These are phyloP conservation scores for Brachionus koreanus DNA, from an alignment of 1,140 invertebrate genomes.

Conservation along the genomic window DNA sequence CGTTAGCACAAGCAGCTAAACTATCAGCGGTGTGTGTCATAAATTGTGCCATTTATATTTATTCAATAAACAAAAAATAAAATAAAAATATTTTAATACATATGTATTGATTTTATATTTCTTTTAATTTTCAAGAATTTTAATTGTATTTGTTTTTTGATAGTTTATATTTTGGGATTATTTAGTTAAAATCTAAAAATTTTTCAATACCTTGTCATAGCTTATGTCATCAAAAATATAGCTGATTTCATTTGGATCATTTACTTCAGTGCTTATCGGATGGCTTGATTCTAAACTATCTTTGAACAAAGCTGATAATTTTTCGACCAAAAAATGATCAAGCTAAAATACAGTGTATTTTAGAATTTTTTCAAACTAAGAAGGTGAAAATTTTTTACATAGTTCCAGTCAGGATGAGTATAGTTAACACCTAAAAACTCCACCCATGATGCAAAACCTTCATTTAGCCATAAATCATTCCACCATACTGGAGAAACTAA, in stretches of 20 bases:
- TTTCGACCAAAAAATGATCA: constrained; percentile 42
- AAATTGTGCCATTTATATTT: too few species aligned
- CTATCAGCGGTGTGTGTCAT: too few species aligned
- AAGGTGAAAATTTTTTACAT: constrained; percentile 18
- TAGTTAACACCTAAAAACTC: constrained; percentile 57
- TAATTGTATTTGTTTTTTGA: too few species aligned
- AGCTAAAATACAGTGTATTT: background rate
- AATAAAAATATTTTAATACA: too few species aligned
- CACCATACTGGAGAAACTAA: constrained; percentile 59
- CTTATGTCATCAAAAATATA: constrained; percentile 18
- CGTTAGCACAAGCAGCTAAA: too few species aligned
- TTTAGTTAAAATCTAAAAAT: too few species aligned
- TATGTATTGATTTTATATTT: too few species aligned
- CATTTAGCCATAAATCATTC: constrained; percentile 62
- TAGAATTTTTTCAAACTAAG: constrained; percentile 45
- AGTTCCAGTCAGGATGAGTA: constrained; percentile 66
- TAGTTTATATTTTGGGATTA: too few species aligned
- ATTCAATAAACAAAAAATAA: too few species aligned
- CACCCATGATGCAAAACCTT: constrained; percentile 61
- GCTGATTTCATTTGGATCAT: constrained; percentile 48
- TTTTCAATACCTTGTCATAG: constrained; percentile 14
- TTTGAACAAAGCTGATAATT: background rate
- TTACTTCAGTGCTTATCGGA: constrained; percentile 56
- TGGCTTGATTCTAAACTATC: constrained; percentile 53
- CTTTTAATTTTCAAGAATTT: too few species aligned